A percentile compares a stretch with the other conserved stretches of the same genome.
Evolutionary conservation across 2,888 invertebrate genomes (phyloP).

Genomic region (Campoletis raptor): DNA sequence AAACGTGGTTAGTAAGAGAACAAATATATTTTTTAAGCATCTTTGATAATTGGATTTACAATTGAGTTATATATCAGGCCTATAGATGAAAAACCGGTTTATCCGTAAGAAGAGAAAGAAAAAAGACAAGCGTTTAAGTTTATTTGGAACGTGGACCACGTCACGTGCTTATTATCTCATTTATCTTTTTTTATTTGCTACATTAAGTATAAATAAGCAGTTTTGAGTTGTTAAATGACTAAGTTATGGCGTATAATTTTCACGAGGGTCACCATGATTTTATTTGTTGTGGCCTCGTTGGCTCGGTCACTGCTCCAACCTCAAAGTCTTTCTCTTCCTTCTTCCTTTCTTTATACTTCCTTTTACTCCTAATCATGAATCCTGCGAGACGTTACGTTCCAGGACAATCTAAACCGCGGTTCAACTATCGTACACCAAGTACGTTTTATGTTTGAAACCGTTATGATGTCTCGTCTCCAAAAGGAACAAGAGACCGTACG

Average conservation of each 20-base stretch:
- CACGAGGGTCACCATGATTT: constrained; percentile 17
- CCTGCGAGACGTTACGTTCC: constrained; percentile 5
- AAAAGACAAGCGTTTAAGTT: not conserved
- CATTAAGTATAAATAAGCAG: constrained; percentile 7
- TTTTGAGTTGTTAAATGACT: constrained; percentile 14
- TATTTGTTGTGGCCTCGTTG: constrained; percentile 63
- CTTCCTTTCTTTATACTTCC: constrained; percentile 8
- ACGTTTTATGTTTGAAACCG: constrained; percentile 35
- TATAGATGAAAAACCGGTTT: constrained; percentile 53
- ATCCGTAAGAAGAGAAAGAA: not conserved
- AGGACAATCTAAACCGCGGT: not conserved
- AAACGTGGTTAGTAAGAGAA: not conserved
- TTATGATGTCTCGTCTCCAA: constrained; percentile 41
- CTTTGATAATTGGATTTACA: constrained; percentile 51
- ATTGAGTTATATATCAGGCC: constrained; percentile 22
- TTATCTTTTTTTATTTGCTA: not conserved
- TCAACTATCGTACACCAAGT: not conserved
- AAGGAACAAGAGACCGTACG: constrained; percentile 44
- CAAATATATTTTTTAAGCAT: constrained; percentile 3
- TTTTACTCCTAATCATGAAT: constrained; percentile 41
- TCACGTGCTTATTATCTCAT: constrained; percentile 21
- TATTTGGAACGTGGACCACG: not conserved
- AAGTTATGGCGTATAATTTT: constrained; percentile 34
- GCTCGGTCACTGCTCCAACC: constrained; percentile 78
- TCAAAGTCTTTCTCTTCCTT: constrained; percentile 9